These are phyloP conservation scores for Pygoscelis antarcticus DNA, from an alignment of 2,113 vertebrate genomes.

Conservation along the genomic window DNA sequence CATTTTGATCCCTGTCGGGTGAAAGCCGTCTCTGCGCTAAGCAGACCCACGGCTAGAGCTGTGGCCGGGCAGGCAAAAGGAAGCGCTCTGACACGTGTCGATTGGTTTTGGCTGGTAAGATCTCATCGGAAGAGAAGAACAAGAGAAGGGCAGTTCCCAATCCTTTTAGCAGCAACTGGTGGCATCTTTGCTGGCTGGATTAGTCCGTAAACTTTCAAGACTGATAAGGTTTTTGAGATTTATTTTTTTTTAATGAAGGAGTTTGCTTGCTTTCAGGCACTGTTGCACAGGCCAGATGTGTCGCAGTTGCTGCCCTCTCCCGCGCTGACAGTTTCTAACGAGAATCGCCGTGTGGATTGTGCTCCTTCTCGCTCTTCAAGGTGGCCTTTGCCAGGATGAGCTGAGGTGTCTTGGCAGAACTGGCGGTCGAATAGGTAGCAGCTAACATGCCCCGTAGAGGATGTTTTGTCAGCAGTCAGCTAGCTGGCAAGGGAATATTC, in stretches of 20 bases:
- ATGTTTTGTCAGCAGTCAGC: background rate
- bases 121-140: background rate
- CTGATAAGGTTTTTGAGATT: background rate
- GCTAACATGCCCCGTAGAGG: rapidly evolving
- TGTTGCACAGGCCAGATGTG: rapidly evolving
- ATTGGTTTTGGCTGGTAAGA: background rate
- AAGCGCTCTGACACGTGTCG: rapidly evolving
- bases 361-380: background rate
- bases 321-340: too few relatives aligned
- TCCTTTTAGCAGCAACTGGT: too few relatives aligned
- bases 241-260: background rate
- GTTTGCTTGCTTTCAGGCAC: background rate
- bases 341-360: background rate
- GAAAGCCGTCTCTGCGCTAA: background rate
- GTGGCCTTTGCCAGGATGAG: background rate
- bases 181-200: background rate
- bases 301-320: background rate
- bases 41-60: background rate
- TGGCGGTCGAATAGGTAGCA: background rate
- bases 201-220: background rate
- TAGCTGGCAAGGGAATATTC: background rate
- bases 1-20: background rate
- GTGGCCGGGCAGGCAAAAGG: background rate
- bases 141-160: background rate
- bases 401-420: background rate